A percentile compares a stretch with the other conserved stretches of the same genome.
Evolutionary conservation across 2,113 vertebrate genomes (phyloP).

Genomic region (Hucho hucho): DNA sequence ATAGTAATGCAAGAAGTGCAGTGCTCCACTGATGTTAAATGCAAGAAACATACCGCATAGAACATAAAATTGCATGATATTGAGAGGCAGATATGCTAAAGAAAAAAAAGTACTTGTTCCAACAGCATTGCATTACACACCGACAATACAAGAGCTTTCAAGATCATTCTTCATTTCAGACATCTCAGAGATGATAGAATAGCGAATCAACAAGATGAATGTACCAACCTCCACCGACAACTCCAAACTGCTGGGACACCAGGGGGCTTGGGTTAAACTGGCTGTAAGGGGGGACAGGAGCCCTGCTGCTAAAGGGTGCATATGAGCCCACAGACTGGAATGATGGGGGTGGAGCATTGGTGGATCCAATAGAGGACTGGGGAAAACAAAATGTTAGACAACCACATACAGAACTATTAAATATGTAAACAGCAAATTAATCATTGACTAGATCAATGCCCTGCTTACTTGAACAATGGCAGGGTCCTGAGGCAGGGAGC

Average conservation of each 20-base stretch:
- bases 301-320: slow-evolving; percentile 82
- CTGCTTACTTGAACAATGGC: slow-evolving; percentile 92
- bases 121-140: background rate
- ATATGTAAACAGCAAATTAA: background rate
- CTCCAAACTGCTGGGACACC: slow-evolving; percentile 83
- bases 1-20: background rate
- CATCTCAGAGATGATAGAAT: background rate
- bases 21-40: background rate
- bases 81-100: background rate
- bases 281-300: slow-evolving; percentile 86
- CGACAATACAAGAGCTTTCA: too few relatives aligned
- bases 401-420: too few relatives aligned
- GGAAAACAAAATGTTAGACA: slow-evolving; percentile 16
- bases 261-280: slow-evolving; percentile 85
- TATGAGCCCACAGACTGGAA: slow-evolving; percentile 89
- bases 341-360: slow-evolving; percentile 72
- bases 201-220: background rate
- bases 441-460: background rate
- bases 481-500: slow-evolving; percentile 92
- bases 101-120: too few relatives aligned
- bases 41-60: background rate
- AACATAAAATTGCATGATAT: background rate
- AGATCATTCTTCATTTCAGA: background rate
- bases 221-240: slow-evolving; percentile 82
- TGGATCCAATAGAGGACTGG: slow-evolving; percentile 90